Percentiles rank a stretch among this genome's conserved stretches.
Conservation (phyloP, 1,140 invertebrate species). For the Euura saliciscinereae region DNA sequence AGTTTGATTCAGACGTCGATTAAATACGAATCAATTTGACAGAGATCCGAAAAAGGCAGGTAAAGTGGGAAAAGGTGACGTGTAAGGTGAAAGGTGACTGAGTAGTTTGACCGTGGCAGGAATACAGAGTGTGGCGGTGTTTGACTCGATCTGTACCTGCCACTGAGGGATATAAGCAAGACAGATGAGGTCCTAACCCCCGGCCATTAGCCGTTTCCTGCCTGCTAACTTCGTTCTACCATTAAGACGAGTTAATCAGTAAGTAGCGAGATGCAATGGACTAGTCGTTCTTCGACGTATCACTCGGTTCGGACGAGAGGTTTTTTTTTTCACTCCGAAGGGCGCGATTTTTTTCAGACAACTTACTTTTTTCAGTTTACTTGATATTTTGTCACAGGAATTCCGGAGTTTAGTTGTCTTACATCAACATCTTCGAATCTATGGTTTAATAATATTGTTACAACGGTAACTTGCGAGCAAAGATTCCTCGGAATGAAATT, state of each 20-base stretch:
- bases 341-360: too few relatives aligned
- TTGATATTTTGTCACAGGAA: too few relatives aligned
- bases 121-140: slow-evolving; percentile 32
- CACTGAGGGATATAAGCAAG: slow-evolving; percentile 33
- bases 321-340: too few relatives aligned
- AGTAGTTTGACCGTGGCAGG: slow-evolving; percentile 36
- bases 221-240: not conserved
- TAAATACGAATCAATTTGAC: slow-evolving; percentile 19
- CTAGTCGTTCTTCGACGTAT: too few relatives aligned
- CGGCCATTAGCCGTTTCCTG: slow-evolving; percentile 1
- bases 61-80: slow-evolving; percentile 17
- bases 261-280: not conserved
- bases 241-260: slow-evolving; percentile 5
- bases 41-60: slow-evolving; percentile 14
- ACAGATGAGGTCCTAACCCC: slow-evolving; percentile 33
- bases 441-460: too few relatives aligned
- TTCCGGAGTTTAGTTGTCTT: too few relatives aligned
- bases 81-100: slow-evolving; percentile 21
- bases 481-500: too few relatives aligned
- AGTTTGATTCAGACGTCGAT: slow-evolving; percentile 22
- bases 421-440: too few relatives aligned
- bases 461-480: too few relatives aligned
- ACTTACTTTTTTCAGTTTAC: too few relatives aligned
- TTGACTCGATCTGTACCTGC: slow-evolving; percentile 34
- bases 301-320: too few relatives aligned